A percentile compares a stretch with the other conserved stretches of the same genome.
These are phyloP conservation scores for Ectobius pallidus DNA, from an alignment of 2,888 invertebrate species.

Conservation along the genomic window DNA sequence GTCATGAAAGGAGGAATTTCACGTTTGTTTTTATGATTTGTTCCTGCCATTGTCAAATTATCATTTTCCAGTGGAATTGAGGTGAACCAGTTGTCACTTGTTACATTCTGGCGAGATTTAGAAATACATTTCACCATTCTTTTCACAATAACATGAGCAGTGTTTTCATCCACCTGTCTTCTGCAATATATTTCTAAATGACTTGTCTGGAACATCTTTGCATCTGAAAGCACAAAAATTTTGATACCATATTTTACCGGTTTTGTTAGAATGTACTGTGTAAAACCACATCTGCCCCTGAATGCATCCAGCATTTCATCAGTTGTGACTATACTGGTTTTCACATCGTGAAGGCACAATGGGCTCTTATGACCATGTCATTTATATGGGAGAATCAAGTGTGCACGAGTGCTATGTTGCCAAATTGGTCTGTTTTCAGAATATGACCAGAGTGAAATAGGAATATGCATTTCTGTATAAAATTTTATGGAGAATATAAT, in stretches of 20 bases:
- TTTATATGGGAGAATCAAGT: too few relatives aligned
- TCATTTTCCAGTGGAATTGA: conserved; percentile 35
- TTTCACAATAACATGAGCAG: conserved; percentile 42
- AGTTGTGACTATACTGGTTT: too few relatives aligned
- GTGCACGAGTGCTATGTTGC: too few relatives aligned
- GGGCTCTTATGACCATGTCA: too few relatives aligned
- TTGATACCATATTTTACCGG: conserved; percentile 49
- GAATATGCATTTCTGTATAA: too few relatives aligned
- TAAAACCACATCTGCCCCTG: conserved; percentile 45
- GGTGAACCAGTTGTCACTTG: conserved; percentile 42
- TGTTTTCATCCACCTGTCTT: conserved; percentile 44
- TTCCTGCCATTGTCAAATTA: conserved; percentile 38
- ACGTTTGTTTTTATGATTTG: conserved; percentile 36
- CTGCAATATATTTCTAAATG: conserved; percentile 46
- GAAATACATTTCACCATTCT: conserved; percentile 41
- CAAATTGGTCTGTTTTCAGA: too few relatives aligned
- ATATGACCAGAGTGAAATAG: too few relatives aligned
- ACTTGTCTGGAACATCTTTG: conserved; percentile 42
- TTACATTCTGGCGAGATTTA: conserved; percentile 43
- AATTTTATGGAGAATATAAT: too few relatives aligned
- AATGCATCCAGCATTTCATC: conserved; percentile 45
- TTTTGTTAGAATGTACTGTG: conserved; percentile 50
- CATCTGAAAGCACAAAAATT: conserved; percentile 45
- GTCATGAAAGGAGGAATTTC: background rate
- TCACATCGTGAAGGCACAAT: too few relatives aligned